Base-by-base conservation (phyloP, 2,113 vertebrate species). In the Elephantulus edwardii region DNA sequence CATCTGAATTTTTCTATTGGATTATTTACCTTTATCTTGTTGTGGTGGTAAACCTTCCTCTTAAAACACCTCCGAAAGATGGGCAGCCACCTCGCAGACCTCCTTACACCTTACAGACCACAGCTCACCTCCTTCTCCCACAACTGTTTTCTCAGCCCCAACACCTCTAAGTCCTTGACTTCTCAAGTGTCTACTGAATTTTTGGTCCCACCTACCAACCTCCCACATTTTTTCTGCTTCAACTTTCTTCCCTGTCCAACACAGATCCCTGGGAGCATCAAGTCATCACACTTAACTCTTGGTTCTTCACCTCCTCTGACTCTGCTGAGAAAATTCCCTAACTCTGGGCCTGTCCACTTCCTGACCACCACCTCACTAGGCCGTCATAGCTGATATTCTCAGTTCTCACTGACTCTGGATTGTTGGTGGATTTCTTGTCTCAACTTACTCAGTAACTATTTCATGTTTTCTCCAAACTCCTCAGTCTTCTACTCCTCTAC, bases 101-200 rank as follows among this genome's bases (percentile, higher is more conserved):
- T 7, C 14, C 3, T 12, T 22, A 19, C 48, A 38, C 26, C 6
- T 5, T 5, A 50, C 8, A 3, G 3, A 19, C n/a, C 17, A n/a
- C 38, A 3, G 42, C n/a, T 17, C 42, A 10, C 48, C n/a, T 44
- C 14, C 44, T 58, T 33, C 58, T 13, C 5, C 56, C 0, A 0
- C 35, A 60, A 28, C 56, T 71, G 78, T 42, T 33, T 35, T 28
- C 17, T 46, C 56, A 26, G 66, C 66, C 52, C 38, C 58, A 56
- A 3, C 9, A 24, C 46, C 54, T 78, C 62, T n/a, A 48, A 40
- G 11, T 16, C 26, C 22, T 33, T 28, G 24, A 10, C 24, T 9
- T 33, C 50, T 44, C 54, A 10, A 5, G 50, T 28, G 52, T n/a
- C 68, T 19, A 20, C 58, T 54, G 40, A 80, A 42, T 50, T 50